These are phyloP conservation scores for Clinocottus analis DNA, from an alignment of 2,113 vertebrate genomes.

Conservation along the genomic window DNA sequence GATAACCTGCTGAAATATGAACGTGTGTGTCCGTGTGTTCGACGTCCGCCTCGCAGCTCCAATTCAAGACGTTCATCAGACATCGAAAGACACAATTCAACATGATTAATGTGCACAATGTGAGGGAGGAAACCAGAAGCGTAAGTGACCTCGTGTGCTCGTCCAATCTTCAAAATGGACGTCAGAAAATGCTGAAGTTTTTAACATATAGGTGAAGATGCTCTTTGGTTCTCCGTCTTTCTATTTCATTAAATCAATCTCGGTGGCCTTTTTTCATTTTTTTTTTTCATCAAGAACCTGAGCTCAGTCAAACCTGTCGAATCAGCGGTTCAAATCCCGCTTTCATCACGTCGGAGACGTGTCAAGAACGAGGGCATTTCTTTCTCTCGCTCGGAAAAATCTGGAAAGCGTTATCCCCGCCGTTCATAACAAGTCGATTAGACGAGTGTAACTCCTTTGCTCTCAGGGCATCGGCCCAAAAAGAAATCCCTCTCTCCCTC, in stretches of 20 bases:
- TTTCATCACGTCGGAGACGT: background rate
- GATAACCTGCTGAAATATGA: too few species aligned
- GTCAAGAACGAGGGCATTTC: background rate
- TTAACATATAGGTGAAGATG: background rate
- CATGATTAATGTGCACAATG: too few species aligned
- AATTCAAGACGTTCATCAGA: too few species aligned
- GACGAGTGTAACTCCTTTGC: background rate
- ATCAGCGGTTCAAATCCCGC: background rate
- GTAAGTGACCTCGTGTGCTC: too few species aligned
- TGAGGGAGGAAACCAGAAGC: too few species aligned
- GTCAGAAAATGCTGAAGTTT: too few species aligned
- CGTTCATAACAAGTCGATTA: background rate
- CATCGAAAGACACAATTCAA: too few species aligned
- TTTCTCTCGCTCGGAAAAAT: conserved; percentile 1
- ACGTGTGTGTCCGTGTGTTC: too few species aligned
- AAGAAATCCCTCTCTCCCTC: background rate
- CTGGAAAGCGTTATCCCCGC: conserved; percentile 1
- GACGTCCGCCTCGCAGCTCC: too few species aligned
- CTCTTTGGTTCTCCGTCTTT: background rate
- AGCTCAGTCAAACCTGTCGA: background rate
- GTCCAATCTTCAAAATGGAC: too few species aligned
- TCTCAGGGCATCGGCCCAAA: background rate
- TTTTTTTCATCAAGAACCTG: background rate
- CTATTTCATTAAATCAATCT: background rate
- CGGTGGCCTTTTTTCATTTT: background rate